Evolutionary conservation across 2,888 invertebrate genomes (phyloP), one percentile per base, ranked within the genome.

Genomic region (Xestia c-nigrum): DNA sequence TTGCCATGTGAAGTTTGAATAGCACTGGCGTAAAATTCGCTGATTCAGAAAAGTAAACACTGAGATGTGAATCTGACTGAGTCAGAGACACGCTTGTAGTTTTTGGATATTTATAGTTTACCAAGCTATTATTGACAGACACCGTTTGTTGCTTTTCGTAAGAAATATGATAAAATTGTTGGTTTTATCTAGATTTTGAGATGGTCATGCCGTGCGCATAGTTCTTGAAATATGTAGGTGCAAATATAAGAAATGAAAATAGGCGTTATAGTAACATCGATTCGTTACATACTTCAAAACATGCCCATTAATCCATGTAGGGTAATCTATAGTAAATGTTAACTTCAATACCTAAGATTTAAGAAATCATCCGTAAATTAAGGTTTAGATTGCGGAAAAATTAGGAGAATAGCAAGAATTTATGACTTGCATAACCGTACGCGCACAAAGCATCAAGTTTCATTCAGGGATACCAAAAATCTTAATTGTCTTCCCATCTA

Each of bases 1-100:
- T 78, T 78, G 78, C 81, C 46, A 81, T 52, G 78, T 52, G 24
- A 31, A 61, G 52, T 74, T 74, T 55, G 59, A 66, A 81, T 52
- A 66, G 52, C 52, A 47, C 46, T 61, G 52, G 59, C 75, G 66
- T 61, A 75, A 81, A 75, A 61, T 66, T 46, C 38, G 81, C 78
- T 66, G 75, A 78, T 76, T 76, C 59, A 83, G 24, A 46, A 76
- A 65, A 40, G 14, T 52, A 57, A 68, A 76, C 50, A 74, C 74
- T 47, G 31, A 50, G 80, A 46, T 74, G n/a, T n/a, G 55, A 64
- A 24, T 31, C 31, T 50, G 50, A 64, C 63, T 57, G 81, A 2
- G 40, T 43, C n/a, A 43, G 59, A 31, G n/a, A 24, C 64, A 64
- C 19, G 43, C n/a, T 50, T 43, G 21, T 64, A 64, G 50, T 57